phyloP scores from a whole-genome alignment of 1,140 invertebrate genomes.

The Ridgeia piscesae region DNA sequence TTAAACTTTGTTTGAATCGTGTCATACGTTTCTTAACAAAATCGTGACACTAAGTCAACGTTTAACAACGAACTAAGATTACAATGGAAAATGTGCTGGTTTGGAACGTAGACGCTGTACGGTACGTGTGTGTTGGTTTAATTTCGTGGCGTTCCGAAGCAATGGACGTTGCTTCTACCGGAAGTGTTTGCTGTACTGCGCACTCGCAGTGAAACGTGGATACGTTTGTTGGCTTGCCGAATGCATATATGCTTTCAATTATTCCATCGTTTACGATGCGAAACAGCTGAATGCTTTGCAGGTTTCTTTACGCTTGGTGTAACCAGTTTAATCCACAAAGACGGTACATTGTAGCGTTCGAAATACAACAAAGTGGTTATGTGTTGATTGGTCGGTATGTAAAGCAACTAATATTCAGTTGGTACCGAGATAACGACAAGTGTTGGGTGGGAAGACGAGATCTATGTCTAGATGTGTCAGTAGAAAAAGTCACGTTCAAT shows the following conservation, averaged over 20 bases:
- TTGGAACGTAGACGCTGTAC: neutral
- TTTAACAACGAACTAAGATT: neutral
- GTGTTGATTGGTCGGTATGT: neutral
- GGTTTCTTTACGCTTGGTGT: neutral
- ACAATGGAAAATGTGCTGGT: neutral
- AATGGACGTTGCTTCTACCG: neutral
- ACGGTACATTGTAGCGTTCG: neutral
- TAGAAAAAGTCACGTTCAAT: neutral
- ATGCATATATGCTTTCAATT: constrained; percentile 1
- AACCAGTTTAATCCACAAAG: neutral
- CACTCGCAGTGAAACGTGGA: neutral
- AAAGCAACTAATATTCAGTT: neutral
- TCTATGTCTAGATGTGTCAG: neutral
- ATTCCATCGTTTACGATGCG: neutral
- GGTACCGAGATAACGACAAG: neutral
- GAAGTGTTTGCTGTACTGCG: neutral
- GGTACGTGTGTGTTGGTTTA: neutral
- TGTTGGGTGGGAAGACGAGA: neutral
- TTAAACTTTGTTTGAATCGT: neutral
- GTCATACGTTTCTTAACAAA: neutral
- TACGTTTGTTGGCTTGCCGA: neutral
- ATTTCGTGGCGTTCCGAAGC: neutral
- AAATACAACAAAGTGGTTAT: neutral
- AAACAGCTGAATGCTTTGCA: neutral
- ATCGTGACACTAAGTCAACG: neutral